Base-by-base conservation (phyloP, 2,888 invertebrate species). In the Amblyteles armatorius region DNA sequence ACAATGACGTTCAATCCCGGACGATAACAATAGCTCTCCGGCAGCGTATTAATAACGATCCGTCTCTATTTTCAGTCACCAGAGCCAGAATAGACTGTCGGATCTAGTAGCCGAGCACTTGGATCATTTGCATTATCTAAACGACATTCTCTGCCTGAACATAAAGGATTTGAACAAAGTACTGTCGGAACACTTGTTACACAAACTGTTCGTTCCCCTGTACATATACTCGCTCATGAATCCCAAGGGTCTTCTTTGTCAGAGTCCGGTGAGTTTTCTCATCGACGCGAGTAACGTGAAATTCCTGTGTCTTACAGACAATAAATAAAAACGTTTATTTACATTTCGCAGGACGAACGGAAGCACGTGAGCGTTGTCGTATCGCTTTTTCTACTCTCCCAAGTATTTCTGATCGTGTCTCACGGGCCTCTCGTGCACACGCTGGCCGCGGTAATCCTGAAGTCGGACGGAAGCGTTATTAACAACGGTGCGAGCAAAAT, bases 61-160 rank as follows among this genome's bases (percentile, higher is more conserved):
- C 9, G 33, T n/a, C 48, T 29, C 44, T 44, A 44, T 44, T 44
- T 44, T 16, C 44, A 98, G 98, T 94, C 98, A 98, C 93, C 97
- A 98, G 94, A 98, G 98, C 26, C 97, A 98, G 92, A 97, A 97
- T 90, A 96, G 98, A 90, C 95, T 99, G 71, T 97, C 98, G 13
- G 99, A 99, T 94, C 94, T 99, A 87, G 99, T 99, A 1, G 99
- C 99, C 0, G 99, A 99, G 94, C 99, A 99, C 94, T 94, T 99
- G 88, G 99, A 99, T 94, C 99, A 99, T 93, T 95, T 99, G 16
- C 99, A 99, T 94, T 99, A 99, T 94, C 95, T 99, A 80, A 99
- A 99, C 93, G 99, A 99, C 93, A 99, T 99, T 90, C 95, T 99
- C 26, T 97, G 98, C 91, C 95, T 99, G 81, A 97, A 98, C 93